Conservation (phyloP, 1,140 invertebrate species). For the Ceratina japonica region DNA sequence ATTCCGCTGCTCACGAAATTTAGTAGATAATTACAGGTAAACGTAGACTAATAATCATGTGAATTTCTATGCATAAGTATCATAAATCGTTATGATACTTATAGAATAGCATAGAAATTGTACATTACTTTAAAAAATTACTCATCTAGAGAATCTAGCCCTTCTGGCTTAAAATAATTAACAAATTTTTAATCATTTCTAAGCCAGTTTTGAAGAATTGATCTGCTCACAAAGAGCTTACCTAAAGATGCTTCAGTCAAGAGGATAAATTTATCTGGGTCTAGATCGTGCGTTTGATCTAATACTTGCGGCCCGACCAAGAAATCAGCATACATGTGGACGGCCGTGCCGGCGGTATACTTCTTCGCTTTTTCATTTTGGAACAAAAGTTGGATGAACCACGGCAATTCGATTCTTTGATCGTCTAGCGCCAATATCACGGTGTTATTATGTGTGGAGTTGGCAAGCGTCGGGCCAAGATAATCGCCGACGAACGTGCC, state of each 20-base stretch:
- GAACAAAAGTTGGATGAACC: constrained; percentile 72
- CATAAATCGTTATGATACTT: too few species aligned
- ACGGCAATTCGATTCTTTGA: constrained; percentile 83
- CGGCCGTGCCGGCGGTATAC: constrained; percentile 82
- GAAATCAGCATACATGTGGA: constrained; percentile 85
- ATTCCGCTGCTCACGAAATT: too few species aligned
- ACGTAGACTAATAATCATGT: too few species aligned
- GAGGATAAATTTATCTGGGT: constrained; percentile 88
- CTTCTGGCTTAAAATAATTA: too few species aligned
- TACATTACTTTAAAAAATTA: too few species aligned
- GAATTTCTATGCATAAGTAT: too few species aligned
- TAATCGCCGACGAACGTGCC: constrained; percentile 84
- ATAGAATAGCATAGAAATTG: too few species aligned
- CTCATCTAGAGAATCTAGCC: too few species aligned
- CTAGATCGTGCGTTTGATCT: constrained; percentile 79
- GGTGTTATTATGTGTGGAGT: constrained; percentile 80
- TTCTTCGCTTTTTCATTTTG: constrained; percentile 49
- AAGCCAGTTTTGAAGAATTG: not conserved
- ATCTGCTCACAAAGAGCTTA: constrained; percentile 41
- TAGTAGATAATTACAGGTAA: too few species aligned
- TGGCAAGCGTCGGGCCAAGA: constrained; percentile 84
- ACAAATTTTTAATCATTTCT: too few species aligned
- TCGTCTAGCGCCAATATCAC: constrained; percentile 87
- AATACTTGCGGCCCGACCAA: constrained; percentile 80
- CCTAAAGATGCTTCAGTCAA: constrained; percentile 89